Evolutionary conservation across 2,888 invertebrate species (phyloP), one percentile per base, ranked within the genome.

Genomic region (Brenthis hecate): DNA sequence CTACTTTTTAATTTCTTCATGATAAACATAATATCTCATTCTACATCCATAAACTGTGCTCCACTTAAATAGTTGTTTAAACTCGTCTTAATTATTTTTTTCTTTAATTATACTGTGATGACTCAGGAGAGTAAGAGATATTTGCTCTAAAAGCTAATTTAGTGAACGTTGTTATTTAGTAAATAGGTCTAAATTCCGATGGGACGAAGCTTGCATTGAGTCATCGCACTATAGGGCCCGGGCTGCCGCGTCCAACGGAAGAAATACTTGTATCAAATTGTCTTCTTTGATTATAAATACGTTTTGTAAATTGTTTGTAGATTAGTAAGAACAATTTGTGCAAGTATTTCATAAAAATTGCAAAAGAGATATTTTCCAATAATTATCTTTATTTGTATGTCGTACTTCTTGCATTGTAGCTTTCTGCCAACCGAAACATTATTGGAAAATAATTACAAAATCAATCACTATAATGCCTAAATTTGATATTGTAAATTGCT

Each of bases 121-220:
- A 92, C 92, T 92, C 92, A 92, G 88, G 85, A 86, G 85, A 88
- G 86, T 85, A 76, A 75, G 70, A 73, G 68, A 71, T 64, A 65
- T 76, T 76, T 68, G 73, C 77, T 81, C 77, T 75, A 78, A 76
- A 75, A 72, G 74, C 75, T 76, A 71, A 77, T 77, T 75, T 50
- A 58, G 62, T 58, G 53, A n/a, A 65, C 43, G 28, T 65, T 69
- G 56, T 67, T 48, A 56, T 58, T 64, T 69, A 50, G 56, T 61
- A 61, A 69, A 64, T 70, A 65, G 70, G 69, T 65, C 56, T 79
- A 70, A 76, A 84, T 81, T 86, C 86, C 83, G 80, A 87, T 84
- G 86, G 86, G 91, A 91, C 88, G 87, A 91, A 92, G 91, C 87
- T 92, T 92, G 92, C 92, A 92, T 92, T 92, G 92, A 91, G 92